Conservation (phyloP, 2,888 invertebrate species). For the Cheilosia urbana region DNA sequence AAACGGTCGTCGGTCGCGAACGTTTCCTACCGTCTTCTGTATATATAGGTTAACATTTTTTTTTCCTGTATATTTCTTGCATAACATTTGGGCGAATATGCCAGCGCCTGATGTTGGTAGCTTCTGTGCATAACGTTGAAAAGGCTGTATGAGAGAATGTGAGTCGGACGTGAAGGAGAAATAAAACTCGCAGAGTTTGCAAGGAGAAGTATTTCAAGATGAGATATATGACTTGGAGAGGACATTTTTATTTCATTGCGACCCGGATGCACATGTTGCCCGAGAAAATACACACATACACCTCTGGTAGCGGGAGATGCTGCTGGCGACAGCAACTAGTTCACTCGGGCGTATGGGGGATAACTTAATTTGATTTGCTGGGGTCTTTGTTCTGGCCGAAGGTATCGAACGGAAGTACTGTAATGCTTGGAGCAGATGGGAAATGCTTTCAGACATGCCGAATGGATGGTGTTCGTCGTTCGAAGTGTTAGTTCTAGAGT, state of each 20-base stretch:
- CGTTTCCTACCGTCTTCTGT: slow-evolving; percentile 6
- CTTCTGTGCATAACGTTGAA: slow-evolving; percentile 34
- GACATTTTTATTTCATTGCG: slow-evolving; percentile 56
- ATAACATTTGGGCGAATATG: slow-evolving; percentile 33
- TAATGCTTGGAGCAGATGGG: not conserved
- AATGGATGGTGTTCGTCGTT: too few species aligned
- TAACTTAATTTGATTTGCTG: slow-evolving; percentile 58
- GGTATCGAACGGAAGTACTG: not conserved
- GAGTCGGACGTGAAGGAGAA: slow-evolving; percentile 27
- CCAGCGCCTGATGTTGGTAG: slow-evolving; percentile 35
- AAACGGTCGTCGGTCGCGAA: slow-evolving; percentile 49
- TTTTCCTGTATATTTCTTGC: slow-evolving; percentile 18
- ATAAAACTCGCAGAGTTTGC: slow-evolving; percentile 50
- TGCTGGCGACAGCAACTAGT: slow-evolving; percentile 36
- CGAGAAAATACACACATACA: not conserved
- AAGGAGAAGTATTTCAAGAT: slow-evolving; percentile 38
- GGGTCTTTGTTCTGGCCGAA: slow-evolving; percentile 4
- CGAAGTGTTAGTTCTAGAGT: too few species aligned
- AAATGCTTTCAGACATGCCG: not conserved
- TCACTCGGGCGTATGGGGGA: slow-evolving; percentile 61
- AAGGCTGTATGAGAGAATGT: slow-evolving; percentile 22
- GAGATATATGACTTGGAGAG: slow-evolving; percentile 48
- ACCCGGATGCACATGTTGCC: slow-evolving; percentile 57
- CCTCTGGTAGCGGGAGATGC: not conserved
- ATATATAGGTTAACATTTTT: slow-evolving; percentile 2